Base-by-base conservation (phyloP, 2,888 invertebrate species). In the Ochropacha duplaris region DNA sequence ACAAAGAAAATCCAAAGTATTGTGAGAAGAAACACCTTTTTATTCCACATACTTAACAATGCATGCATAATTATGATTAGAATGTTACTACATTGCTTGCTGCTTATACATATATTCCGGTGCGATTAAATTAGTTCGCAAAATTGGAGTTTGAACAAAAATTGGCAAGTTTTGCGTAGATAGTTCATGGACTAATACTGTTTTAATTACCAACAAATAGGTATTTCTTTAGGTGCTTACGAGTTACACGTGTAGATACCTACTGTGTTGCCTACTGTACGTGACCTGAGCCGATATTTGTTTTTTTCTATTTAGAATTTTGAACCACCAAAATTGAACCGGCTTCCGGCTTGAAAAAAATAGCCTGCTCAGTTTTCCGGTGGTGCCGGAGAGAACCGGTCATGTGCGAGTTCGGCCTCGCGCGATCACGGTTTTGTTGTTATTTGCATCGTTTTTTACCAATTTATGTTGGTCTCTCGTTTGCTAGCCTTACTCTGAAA, bases 41-140 rank as follows among this genome's bases (percentile, higher is more conserved):
- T 19, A 9, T 44, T 19, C 19, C 16, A 51, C 51, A 19, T 31
- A 51, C 11, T 19, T 19, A 51, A 51, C 51, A 31, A 19, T 52
- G 34, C 52, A 52, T 52, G 52, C 52, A 52, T 52, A 52, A 52
- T 52, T 52, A 31, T 26, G 52, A 59, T 59, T 56, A 56, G 54
- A 59, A 59, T 56, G 54, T 50, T 54, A 58, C 31, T n/a, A n/a
- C n/a, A n/a, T n/a, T n/a, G n/a, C n/a, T 51, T 56, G 54, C 50
- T 55, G 55, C 54, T 60, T 55, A 57, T 60, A 55, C 55, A 57
- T 52, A n/a, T 52, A 60, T 60, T 60, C 55, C 55, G 55, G 52
- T 57, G 55, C 55, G 57, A 28, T 51, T 51, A 56, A 34, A 59
- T 57, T 60, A 57, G 55, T 49, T n/a, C 54, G 55, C 57, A 36